Evolutionary conservation across 2,888 invertebrate species (phyloP).

Genomic region (Apamea epomidion): DNA sequence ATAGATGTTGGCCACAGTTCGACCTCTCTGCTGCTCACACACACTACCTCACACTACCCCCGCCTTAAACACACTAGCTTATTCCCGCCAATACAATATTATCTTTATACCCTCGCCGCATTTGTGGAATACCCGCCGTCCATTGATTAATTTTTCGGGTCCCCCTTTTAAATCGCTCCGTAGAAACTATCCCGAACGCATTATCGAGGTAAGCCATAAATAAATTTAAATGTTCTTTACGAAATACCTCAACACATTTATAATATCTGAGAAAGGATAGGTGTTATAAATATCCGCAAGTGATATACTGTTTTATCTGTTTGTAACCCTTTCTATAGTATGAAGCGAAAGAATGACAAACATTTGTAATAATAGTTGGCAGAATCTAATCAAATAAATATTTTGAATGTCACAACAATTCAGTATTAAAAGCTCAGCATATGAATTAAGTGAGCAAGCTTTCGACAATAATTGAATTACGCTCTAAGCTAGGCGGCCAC

Average conservation of each 20-base stretch:
- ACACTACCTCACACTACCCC: conserved; percentile 52
- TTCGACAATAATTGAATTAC: conserved; percentile 64
- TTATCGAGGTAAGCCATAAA: conserved; percentile 56
- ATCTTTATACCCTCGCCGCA: conserved; percentile 55
- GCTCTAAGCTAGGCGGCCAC: conserved; percentile 59
- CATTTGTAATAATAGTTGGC: conserved; percentile 9
- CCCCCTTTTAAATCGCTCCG: conserved; percentile 55
- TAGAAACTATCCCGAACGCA: conserved; percentile 55
- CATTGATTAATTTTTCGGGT: conserved; percentile 66
- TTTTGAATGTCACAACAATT: conserved; percentile 40
- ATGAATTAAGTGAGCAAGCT: conserved; percentile 57
- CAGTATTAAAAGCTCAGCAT: conserved; percentile 33
- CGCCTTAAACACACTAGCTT: conserved; percentile 61
- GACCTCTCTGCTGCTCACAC: conserved; percentile 72
- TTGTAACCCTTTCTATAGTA: conserved; percentile 19
- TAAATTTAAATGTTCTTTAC: conserved; percentile 54
- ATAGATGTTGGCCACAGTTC: conserved; percentile 83
- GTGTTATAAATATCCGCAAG: conserved; percentile 47
- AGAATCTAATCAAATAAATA: conserved; percentile 42
- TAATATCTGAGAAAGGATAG: conserved; percentile 47
- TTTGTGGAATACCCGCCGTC: conserved; percentile 57
- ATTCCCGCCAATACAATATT: conserved; percentile 65
- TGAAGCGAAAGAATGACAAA: conserved; percentile 19
- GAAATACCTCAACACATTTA: conserved; percentile 57
- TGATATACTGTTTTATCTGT: conserved; percentile 40